Conservation (phyloP, 1,140 invertebrate species). For the Hylaeus volcanicus region DNA sequence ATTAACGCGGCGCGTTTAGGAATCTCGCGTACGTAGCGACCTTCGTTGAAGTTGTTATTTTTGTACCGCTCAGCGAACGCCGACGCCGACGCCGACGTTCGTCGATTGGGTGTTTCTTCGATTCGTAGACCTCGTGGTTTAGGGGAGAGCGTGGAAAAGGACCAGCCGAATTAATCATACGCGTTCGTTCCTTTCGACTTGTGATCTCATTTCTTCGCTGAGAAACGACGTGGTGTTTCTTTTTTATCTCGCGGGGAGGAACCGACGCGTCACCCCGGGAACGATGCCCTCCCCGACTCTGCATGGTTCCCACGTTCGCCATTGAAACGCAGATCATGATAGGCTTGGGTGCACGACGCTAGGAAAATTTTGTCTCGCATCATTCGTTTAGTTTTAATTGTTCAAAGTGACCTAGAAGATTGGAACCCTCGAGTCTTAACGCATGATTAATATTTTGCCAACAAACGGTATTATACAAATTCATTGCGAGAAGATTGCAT, state of each 20-base stretch:
- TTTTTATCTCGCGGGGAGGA: conserved; percentile 2
- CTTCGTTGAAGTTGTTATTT: conserved; percentile 62
- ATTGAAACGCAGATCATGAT: too few relatives aligned
- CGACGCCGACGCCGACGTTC: not conserved
- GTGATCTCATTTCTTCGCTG: conserved; percentile 63
- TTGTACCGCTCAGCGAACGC: conserved; percentile 46
- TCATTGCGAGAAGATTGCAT: too few relatives aligned
- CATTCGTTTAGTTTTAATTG: too few relatives aligned
- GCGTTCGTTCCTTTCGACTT: conserved; percentile 53
- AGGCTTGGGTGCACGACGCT: too few relatives aligned
- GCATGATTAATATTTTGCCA: too few relatives aligned
- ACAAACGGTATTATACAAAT: too few relatives aligned
- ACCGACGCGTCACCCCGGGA: not conserved
- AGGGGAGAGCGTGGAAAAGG: conserved; percentile 1
- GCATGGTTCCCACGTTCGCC: not conserved
- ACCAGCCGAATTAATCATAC: conserved; percentile 30
- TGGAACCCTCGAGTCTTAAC: too few relatives aligned
- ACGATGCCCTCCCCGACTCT: not conserved
- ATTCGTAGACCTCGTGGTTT: not conserved
- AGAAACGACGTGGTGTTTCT: conserved; percentile 5
- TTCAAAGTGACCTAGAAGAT: too few relatives aligned
- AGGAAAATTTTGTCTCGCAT: too few relatives aligned
- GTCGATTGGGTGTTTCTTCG: not conserved
- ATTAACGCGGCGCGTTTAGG: conserved; percentile 50
- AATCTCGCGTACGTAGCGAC: conserved; percentile 42